Evolutionary conservation across 1,140 invertebrate genomes (phyloP).

Genomic region (Pseudoatta argentina): DNA sequence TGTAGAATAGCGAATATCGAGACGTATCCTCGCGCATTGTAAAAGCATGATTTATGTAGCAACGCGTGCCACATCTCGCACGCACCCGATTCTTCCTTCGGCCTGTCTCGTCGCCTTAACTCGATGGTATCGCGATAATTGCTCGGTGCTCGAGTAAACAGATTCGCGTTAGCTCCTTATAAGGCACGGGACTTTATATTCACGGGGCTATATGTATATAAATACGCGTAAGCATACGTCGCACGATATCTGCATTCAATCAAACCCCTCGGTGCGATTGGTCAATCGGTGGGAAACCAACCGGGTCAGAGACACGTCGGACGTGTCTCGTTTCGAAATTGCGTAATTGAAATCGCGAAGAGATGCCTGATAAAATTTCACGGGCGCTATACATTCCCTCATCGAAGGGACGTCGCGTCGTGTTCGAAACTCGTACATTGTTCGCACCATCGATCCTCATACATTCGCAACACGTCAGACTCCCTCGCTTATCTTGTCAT

Average conservation of each 20-base stretch:
- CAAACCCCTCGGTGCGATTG: slow-evolving; percentile 35
- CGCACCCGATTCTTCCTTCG: neutral
- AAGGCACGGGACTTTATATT: slow-evolving; percentile 42
- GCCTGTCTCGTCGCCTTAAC: slow-evolving; percentile 4
- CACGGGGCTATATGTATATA: slow-evolving; percentile 6
- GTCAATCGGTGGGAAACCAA: slow-evolving; percentile 44
- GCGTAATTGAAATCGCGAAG: slow-evolving; percentile 60
- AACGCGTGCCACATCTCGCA: neutral
- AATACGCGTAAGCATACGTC: neutral
- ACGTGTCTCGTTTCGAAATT: slow-evolving; percentile 63
- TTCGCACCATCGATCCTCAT: neutral
- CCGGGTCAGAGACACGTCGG: slow-evolving; percentile 27
- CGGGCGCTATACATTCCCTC: slow-evolving; percentile 16
- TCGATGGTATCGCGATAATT: slow-evolving; percentile 60
- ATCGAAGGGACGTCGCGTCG: slow-evolving; percentile 12
- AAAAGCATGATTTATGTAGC: slow-evolving; percentile 30
- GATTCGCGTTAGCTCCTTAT: slow-evolving; percentile 54
- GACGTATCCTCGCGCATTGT: neutral
- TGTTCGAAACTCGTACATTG: neutral
- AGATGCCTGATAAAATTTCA: slow-evolving; percentile 58
- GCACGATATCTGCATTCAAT: slow-evolving; percentile 43
- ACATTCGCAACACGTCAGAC: neutral
- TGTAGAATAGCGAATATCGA: neutral
- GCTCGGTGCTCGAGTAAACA: slow-evolving; percentile 45
- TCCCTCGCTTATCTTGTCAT: neutral